Base-by-base conservation (phyloP, 2,888 invertebrate species). In the Agonum fuliginosum region DNA sequence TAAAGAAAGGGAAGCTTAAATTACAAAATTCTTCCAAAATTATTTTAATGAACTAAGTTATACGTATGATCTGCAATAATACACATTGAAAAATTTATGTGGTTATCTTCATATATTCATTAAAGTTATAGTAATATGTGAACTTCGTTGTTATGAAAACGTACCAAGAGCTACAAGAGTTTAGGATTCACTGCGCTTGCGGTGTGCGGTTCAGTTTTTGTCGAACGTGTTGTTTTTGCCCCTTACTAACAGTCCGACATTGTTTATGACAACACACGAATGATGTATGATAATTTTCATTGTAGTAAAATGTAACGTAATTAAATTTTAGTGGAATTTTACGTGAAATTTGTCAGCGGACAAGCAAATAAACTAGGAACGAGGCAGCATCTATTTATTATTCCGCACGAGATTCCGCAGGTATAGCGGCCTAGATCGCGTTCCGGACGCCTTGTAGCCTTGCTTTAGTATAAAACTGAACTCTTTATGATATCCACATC, bases 401-500 rank as follows among this genome's bases (percentile, higher is more conserved):
- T 73, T 73, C 73, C 10, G 58, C 58, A 73, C 58, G 73, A 58
- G 41, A 73, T 73, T 73, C 73, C 10, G 58, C 58, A 73, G 73
- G 73, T 73, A 58, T 41, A 41, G 30, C 30, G 19, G 58, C 41
- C 58, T 30, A 71, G 71, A 24, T 71, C 71, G 48, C 30, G 71
- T 71, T 10, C 51, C 10, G 22, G 12, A 30, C 30, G 71, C 51
- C 4, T 30, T n/a, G 22, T n/a, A 0, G 51, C 48, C 30, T 51
- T 19, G 71, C 48, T 71, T 73, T 54, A 73, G 58, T 58, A 73
- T 73, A 73, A 73, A 73, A 73, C 58, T 73, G 73, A 73, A 58
- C 58, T 54, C 41, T 73, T 73, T 73, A 73, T 73, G 73, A 58
- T 73, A 58, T 73, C 73, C 41, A 71, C 71, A 71, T 71, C 71